Evolutionary conservation across 92 coral and sea anemone genomes (phyloP).

Genomic region (Pocillopora meandrina): DNA sequence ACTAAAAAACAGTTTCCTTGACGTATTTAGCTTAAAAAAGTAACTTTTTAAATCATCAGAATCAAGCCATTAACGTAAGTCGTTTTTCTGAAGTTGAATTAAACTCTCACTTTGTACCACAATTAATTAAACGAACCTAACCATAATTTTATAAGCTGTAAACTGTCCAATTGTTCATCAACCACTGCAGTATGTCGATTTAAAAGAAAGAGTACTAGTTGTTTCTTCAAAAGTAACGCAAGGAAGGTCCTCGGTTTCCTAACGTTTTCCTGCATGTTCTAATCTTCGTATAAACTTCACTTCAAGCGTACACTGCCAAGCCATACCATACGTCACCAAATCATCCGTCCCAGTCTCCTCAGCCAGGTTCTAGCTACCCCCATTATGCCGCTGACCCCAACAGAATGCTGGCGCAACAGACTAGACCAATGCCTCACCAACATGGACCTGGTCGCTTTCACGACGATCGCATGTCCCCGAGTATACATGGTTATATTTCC

Average conservation of each 20-base stretch:
- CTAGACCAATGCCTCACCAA: conserved; percentile 80
- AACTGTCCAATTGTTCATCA: no score
- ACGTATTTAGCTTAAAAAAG: no score
- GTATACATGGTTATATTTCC: conserved; percentile 82
- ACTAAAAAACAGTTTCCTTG: no score
- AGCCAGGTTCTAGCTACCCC: conserved; percentile 69
- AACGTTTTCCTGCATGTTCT: background rate
- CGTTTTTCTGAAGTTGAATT: no score
- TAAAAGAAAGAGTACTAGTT: no score
- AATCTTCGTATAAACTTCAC: conserved; percentile 59
- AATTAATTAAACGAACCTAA: no score
- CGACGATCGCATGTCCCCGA: conserved; percentile 86
- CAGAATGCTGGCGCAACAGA: conserved; percentile 84
- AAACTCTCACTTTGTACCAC: no score
- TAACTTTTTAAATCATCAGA: no score
- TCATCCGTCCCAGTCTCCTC: conserved; percentile 74
- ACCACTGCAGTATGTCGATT: no score
- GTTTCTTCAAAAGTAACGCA: background rate
- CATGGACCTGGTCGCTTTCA: conserved; percentile 73
- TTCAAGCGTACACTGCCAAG: conserved; percentile 82
- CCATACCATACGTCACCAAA: conserved; percentile 71
- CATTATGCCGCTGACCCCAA: conserved; percentile 84
- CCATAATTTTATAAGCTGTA: no score
- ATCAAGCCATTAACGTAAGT: no score
- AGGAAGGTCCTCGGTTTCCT: background rate